phyloP scores from a whole-genome alignment of 2,113 vertebrate species.

The Myotis lucifugus region DNA sequence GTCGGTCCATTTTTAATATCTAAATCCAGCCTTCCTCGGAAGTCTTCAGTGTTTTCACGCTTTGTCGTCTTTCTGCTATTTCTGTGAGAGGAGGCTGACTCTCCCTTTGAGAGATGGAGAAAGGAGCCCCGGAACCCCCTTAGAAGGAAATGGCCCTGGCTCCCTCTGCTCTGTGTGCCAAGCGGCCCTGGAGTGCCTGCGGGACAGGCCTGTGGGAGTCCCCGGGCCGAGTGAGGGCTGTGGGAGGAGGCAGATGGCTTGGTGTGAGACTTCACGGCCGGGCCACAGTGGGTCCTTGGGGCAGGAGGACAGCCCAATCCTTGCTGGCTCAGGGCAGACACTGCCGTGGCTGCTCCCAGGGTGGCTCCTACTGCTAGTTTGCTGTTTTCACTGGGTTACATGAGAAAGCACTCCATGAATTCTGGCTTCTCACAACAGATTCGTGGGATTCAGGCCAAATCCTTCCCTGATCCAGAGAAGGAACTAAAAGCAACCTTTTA shows the following conservation, averaged over 20 bases:
- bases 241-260: background rate
- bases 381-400: background rate
- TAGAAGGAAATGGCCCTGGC: background rate
- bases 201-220: rapidly evolving
- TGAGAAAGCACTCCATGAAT: background rate
- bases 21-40: background rate
- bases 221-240: rapidly evolving
- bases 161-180: background rate
- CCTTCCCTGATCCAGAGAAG: background rate
- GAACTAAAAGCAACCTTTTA: background rate
- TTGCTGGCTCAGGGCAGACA: background rate
- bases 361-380: background rate
- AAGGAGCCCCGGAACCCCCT: background rate
- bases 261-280: background rate
- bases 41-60: background rate
- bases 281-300: background rate
- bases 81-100: background rate
- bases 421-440: background rate
- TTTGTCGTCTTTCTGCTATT: background rate
- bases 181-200: too few relatives aligned
- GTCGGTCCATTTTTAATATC: background rate
- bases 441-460: background rate
- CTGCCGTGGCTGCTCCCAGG: background rate
- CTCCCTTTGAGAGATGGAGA: background rate
- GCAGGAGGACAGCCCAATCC: background rate